Evolutionary conservation across 1,140 invertebrate species (phyloP).

Genomic region (Procambarus clarkii): DNA sequence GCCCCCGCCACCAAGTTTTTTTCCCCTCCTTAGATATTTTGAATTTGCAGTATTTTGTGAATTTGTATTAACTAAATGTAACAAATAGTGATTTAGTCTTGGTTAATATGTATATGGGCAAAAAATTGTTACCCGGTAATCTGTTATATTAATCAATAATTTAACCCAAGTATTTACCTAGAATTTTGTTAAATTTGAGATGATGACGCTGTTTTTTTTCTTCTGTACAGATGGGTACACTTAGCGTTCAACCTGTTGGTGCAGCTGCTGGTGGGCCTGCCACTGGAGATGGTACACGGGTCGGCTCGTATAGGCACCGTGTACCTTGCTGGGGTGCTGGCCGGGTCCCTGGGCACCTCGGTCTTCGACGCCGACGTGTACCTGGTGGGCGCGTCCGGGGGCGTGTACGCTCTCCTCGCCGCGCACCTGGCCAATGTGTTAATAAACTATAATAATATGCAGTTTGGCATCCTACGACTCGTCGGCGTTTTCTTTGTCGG

Average conservation of each 20-base stretch:
- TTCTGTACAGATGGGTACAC: conserved; percentile 90
- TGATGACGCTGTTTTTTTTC: conserved; percentile 52
- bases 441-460: conserved; percentile 97
- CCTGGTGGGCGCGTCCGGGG: conserved; percentile 93
- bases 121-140: no score
- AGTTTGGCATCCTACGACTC: conserved; percentile 92
- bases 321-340: conserved; percentile 94
- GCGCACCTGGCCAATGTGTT: conserved; percentile 96
- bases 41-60: no score
- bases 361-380: conserved; percentile 96
- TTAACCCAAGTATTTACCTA: no score
- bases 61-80: no score
- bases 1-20: no score
- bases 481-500: conserved; percentile 94
- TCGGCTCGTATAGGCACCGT: conserved; percentile 91
- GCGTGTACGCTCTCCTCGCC: conserved; percentile 93
- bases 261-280: conserved; percentile 92
- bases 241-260: conserved; percentile 95
- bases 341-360: conserved; percentile 93
- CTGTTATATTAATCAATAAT: no score
- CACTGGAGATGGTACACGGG: conserved; percentile 98
- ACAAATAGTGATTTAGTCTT: no score
- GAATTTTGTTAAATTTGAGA: no score
- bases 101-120: no score
- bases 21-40: no score